phyloP scores from a whole-genome alignment of 2,113 vertebrate species.

The Cacatua alba region DNA sequence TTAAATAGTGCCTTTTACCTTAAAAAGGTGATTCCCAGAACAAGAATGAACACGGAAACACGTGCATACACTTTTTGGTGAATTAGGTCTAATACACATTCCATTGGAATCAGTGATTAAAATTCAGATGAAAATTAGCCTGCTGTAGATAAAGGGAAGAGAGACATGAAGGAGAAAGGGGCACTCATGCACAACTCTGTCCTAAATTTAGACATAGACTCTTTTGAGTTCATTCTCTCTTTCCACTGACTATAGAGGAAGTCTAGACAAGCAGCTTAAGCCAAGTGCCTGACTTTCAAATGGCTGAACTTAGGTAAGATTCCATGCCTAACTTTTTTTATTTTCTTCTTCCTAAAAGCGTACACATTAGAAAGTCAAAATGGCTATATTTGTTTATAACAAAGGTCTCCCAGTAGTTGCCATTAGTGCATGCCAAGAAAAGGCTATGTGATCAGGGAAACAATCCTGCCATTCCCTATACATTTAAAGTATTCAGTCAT shows the following conservation, averaged over 20 bases:
- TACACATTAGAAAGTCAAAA: background rate
- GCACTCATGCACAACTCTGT: background rate
- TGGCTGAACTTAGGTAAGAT: background rate
- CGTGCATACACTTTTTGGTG: fast-evolving
- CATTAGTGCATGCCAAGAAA: background rate
- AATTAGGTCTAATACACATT: background rate
- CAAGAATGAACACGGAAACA: background rate
- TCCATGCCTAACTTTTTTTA: fast-evolving
- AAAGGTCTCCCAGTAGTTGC: background rate
- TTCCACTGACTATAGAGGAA: background rate
- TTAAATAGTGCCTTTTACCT: background rate
- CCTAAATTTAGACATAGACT: background rate
- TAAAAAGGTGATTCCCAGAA: background rate
- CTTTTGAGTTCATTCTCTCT: background rate
- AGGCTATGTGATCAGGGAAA: background rate
- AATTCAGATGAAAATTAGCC: background rate
- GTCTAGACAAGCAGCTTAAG: background rate
- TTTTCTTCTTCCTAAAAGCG: background rate
- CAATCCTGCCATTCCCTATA: background rate
- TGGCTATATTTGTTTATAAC: background rate
- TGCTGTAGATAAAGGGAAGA: background rate
- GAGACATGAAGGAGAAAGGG: background rate
- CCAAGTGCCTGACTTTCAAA: background rate
- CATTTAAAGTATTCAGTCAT: background rate
- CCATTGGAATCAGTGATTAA: background rate